Percentiles rank a stretch among this genome's conserved stretches.
phyloP scores from a whole-genome alignment of 2,113 vertebrate species.

The Lates calcarifer region DNA sequence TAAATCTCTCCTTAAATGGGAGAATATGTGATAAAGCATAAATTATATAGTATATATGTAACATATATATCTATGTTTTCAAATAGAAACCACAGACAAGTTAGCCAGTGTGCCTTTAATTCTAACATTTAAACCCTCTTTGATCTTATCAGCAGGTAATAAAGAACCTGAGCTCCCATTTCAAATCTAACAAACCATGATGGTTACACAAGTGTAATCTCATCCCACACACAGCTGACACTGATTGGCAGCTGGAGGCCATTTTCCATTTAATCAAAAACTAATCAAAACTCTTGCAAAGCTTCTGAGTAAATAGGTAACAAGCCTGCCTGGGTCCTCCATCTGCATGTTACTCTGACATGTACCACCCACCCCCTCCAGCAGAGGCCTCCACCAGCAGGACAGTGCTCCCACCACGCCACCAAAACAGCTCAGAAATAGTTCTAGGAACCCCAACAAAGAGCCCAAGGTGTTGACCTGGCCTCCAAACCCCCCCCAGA shows the following conservation, averaged over 20 bases:
- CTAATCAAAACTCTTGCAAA: background rate
- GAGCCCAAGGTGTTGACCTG: no score
- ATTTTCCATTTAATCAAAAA: conserved; percentile 9
- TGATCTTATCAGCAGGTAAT: background rate
- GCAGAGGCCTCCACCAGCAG: no score
- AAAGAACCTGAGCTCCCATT: background rate
- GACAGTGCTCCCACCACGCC: no score
- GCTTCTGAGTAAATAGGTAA: background rate
- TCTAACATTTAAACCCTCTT: background rate
- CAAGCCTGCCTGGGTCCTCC: no score
- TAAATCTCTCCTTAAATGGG: background rate
- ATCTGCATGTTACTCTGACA: no score
- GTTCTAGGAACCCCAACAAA: no score
- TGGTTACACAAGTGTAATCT: background rate
- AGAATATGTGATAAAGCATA: background rate
- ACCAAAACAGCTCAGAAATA: no score
- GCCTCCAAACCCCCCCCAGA: no score
- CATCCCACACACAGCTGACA: background rate
- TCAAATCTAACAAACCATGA: background rate
- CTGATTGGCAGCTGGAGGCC: conserved; percentile 12
- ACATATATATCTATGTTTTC: no score
- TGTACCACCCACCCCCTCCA: no score
- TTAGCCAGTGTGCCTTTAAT: background rate
- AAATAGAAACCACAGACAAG: no score
- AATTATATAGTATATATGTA: no score